Evolutionary conservation across 1,140 invertebrate species (phyloP), one percentile per base, ranked within the genome.

Genomic region (Micrasema minimum): DNA sequence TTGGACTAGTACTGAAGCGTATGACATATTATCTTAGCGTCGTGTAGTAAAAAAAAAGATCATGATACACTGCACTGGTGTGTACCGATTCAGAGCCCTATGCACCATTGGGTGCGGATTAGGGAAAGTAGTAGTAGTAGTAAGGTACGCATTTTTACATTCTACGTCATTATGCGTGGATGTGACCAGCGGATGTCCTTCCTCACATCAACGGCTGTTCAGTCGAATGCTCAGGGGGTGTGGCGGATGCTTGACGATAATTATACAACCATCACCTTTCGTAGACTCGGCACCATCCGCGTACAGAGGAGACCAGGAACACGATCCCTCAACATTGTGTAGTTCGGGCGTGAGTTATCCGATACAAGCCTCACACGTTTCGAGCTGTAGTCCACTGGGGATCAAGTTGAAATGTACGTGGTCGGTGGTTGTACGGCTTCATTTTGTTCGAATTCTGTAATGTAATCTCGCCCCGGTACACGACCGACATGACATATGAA

Each of bases 321-420:
- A 51, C 48, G 16, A 9, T 26, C 26, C 50, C 10, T 20, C 18
- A 26, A 9, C 20, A 31, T 53, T 6, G 11, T 53, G 11, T 35
- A 53, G 23, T 53, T 53, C 20, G 50, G 22, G 23, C 7, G 11
- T 11, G 3, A 12, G 41, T 45, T 45, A 53, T 53, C n/a, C 50
- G 26, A 53, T 23, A 26, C 50, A 31, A 53, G 10, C 20, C 12
- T 31, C 11, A 35, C 50, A 53, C 50, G 23, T 26, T 22, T 26
- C 12, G 3, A 26, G 50, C 23, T 53, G 50, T n/a, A 53, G 50
- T 53, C n/a, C n/a, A 6, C 50, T 11, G 50, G 23, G 50, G 50
- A 26, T 53, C 50, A 53, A 53, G 23, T 53, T 53, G 46, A 48
- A 53, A 53, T 53, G 41, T 45, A 45, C 26, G 26, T 45, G 41